Percentiles rank a stretch among this genome's conserved stretches.
Evolutionary conservation across 1,140 invertebrate species (phyloP).

Genomic region (Anoplophora glabripennis): DNA sequence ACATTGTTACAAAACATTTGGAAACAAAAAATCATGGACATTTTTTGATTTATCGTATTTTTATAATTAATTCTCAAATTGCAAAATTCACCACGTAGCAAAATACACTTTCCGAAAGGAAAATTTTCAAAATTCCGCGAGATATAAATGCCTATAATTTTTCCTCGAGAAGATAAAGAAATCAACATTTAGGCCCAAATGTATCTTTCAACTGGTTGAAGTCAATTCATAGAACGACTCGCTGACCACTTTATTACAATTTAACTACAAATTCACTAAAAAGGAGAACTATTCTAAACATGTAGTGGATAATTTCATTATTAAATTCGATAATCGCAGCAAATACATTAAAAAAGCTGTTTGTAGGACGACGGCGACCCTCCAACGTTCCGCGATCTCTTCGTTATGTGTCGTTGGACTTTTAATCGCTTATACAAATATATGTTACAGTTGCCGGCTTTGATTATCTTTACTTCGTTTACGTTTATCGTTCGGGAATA

Average conservation of each 20-base stretch:
- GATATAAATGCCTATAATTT: slow-evolving; percentile 5
- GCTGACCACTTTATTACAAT: slow-evolving; percentile 18
- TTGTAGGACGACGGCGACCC: no score
- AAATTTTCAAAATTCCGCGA: neutral
- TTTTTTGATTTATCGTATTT: no score
- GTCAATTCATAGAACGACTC: slow-evolving; percentile 37
- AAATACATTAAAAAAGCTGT: slow-evolving; percentile 35
- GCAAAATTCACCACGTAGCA: no score
- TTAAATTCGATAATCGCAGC: slow-evolving; percentile 41
- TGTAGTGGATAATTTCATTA: slow-evolving; percentile 35
- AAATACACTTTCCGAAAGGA: neutral
- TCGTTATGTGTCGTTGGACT: slow-evolving; percentile 18
- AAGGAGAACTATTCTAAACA: slow-evolving; percentile 38
- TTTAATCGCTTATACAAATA: slow-evolving; percentile 2
- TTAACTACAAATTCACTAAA: slow-evolving; percentile 40
- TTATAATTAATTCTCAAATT: no score
- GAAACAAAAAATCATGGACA: no score
- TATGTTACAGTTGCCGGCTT: neutral
- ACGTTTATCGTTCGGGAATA: slow-evolving; percentile 5
- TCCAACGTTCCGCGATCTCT: slow-evolving; percentile 8
- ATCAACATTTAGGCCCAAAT: slow-evolving; percentile 24
- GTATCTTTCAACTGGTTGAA: slow-evolving; percentile 26
- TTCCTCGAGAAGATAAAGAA: neutral
- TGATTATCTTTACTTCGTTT: slow-evolving; percentile 15
- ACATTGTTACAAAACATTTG: no score